Evolutionary conservation across 2,113 vertebrate genomes (phyloP).

Genomic region (Solea solea): DNA sequence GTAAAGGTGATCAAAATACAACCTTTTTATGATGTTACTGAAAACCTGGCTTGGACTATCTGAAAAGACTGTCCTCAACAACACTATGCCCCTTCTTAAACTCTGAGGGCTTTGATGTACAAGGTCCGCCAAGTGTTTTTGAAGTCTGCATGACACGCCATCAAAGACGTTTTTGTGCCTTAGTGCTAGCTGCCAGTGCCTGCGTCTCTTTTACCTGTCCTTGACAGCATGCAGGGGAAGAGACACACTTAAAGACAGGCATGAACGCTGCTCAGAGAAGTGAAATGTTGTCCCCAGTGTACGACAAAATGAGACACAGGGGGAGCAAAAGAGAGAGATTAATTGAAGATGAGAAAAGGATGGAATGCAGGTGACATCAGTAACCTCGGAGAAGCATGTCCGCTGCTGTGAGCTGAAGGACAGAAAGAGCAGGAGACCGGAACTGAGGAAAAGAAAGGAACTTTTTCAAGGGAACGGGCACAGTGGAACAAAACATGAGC

Average conservation of each 20-base stretch:
- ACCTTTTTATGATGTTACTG: constrained; percentile 1
- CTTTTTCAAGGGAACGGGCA: constrained; percentile 15
- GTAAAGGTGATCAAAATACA: background rate
- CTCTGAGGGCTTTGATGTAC: constrained; percentile 49
- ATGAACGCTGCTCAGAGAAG: background rate
- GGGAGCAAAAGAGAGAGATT: constrained; percentile 11
- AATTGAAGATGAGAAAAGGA: constrained; percentile 8
- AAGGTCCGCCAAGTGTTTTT: constrained; percentile 50
- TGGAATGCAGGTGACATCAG: constrained; percentile 23
- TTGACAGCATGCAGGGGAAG: constrained; percentile 52
- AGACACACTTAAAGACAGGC: constrained; percentile 43
- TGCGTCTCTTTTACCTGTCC: constrained; percentile 46
- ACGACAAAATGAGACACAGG: background rate
- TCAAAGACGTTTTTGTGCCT: constrained; percentile 52
- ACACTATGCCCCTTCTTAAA: constrained; percentile 17
- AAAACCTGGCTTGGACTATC: constrained; percentile 2
- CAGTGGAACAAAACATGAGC: constrained; percentile 4
- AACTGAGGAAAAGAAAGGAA: background rate
- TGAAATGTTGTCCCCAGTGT: constrained; percentile 12
- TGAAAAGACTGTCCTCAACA: constrained; percentile 28
- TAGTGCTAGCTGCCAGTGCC: constrained; percentile 35
- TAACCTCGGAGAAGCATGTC: constrained; percentile 24
- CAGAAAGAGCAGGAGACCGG: background rate
- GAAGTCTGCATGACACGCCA: constrained; percentile 48
- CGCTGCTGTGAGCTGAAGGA: constrained; percentile 17